A percentile compares a stretch with the other conserved stretches of the same genome.
Conservation (phyloP, 2,888 invertebrate species). For the Chaitophorus viminalis region DNA sequence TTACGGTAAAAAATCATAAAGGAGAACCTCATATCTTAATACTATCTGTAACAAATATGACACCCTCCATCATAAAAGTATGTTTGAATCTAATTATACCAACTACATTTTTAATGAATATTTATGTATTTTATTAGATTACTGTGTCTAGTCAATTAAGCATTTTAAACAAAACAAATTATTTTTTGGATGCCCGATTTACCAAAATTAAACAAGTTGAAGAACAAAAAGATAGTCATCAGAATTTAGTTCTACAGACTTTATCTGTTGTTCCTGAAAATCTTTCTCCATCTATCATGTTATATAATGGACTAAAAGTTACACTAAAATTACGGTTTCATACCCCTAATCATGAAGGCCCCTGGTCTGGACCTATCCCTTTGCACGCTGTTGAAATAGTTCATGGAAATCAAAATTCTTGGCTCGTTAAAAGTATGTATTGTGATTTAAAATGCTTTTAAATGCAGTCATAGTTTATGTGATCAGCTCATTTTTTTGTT, state of each 20-base stretch:
- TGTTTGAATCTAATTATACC: not conserved
- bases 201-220: conserved; percentile 51
- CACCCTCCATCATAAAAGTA: conserved; percentile 64
- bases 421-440: conserved; percentile 81
- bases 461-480: not conserved
- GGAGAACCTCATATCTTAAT: conserved; percentile 63
- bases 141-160: conserved; percentile 48
- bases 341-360: conserved; percentile 33
- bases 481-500: no score
- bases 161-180: conserved; percentile 59
- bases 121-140: conserved; percentile 7
- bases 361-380: conserved; percentile 68
- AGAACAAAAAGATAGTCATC: conserved; percentile 28
- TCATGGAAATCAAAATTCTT: conserved; percentile 66
- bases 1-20: conserved; percentile 63
- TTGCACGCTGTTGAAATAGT: conserved; percentile 73
- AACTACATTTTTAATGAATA: not conserved
- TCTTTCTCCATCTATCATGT: conserved; percentile 51
- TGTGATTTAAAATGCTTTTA: conserved; percentile 58
- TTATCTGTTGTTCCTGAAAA: conserved; percentile 38
- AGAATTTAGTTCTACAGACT: conserved; percentile 44
- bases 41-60: conserved; percentile 63
- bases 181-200: conserved; percentile 56
- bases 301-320: conserved; percentile 52
- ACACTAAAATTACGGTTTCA: conserved; percentile 61